Evolutionary conservation across 2,797 vertebrate species (phyloP).

Genomic region (Todus mexicanus): DNA sequence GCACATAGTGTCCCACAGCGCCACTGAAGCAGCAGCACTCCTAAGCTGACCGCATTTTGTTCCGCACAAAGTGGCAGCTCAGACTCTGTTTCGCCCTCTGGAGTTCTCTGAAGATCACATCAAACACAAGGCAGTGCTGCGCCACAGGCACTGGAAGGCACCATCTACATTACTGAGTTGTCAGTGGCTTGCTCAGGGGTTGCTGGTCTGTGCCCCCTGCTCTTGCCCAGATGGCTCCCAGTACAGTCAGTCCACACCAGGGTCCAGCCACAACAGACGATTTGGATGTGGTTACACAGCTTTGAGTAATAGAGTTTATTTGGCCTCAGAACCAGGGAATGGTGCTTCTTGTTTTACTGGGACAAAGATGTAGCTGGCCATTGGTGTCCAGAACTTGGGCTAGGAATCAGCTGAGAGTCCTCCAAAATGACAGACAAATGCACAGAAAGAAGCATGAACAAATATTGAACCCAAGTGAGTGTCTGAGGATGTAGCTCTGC

Average conservation of each 20-base stretch:
- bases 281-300: neutral
- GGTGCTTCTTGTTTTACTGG: neutral
- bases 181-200: neutral
- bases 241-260: neutral
- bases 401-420: neutral
- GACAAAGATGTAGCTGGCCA: neutral
- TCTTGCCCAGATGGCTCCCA: neutral
- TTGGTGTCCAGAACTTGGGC: neutral
- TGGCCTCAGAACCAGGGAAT: neutral
- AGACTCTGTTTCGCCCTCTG: neutral
- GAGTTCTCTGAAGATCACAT: neutral
- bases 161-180: neutral
- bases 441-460: neutral
- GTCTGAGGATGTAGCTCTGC: neutral
- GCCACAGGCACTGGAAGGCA: fast-evolving
- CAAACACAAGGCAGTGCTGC: neutral
- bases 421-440: neutral
- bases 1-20: neutral
- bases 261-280: fast-evolving
- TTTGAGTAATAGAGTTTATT: neutral
- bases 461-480: neutral
- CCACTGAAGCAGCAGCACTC: neutral
- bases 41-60: neutral
- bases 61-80: neutral
- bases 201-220: neutral